These are phyloP conservation scores for Parascotia fuliginaria DNA, from an alignment of 2,888 invertebrate genomes.

Conservation along the genomic window DNA sequence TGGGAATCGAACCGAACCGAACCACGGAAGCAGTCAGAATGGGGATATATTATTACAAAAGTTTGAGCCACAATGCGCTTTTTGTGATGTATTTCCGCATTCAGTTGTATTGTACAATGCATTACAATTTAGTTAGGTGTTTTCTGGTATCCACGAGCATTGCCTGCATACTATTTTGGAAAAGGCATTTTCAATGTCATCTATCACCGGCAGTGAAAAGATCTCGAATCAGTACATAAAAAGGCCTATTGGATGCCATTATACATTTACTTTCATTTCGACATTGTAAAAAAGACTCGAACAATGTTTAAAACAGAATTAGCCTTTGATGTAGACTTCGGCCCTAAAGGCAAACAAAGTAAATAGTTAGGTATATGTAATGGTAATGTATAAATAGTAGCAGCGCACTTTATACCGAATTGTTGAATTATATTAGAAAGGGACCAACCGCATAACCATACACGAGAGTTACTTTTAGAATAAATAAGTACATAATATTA, in stretches of 20 bases:
- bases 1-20: too few species aligned
- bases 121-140: conserved; percentile 35
- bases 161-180: conserved; percentile 46
- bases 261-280: conserved; percentile 57
- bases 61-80: conserved; percentile 48
- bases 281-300: conserved; percentile 9
- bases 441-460: not conserved
- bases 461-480: not conserved
- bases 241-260: conserved; percentile 58
- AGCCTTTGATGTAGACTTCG: conserved; percentile 16
- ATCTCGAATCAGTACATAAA: conserved; percentile 59
- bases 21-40: conserved; percentile 48
- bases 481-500: not conserved
- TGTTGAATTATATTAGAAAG: not conserved
- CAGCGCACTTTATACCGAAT: not conserved
- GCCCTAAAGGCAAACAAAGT: conserved; percentile 15
- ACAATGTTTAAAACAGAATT: conserved; percentile 13
- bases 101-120: conserved; percentile 40
- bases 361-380: conserved; percentile 6
- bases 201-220: conserved; percentile 66
- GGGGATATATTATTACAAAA: conserved; percentile 45
- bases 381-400: not conserved
- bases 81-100: conserved; percentile 42
- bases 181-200: conserved; percentile 56
- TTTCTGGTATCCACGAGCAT: conserved; percentile 40